Base-by-base conservation (phyloP, 2,888 invertebrate species). In the Mayetiola destructor region DNA sequence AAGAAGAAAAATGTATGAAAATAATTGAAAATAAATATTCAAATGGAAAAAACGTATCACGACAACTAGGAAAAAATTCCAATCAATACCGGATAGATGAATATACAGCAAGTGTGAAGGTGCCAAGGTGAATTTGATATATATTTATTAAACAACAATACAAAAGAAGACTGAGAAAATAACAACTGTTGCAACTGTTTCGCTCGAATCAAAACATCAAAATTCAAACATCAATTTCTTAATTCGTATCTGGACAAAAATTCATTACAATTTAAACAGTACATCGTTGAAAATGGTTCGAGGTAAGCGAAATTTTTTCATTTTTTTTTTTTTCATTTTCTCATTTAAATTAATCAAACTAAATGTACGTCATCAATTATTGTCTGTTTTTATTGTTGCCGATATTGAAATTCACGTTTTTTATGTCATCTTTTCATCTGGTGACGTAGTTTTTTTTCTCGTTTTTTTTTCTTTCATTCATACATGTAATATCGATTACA, bases 101-200 rank as follows among this genome's bases (percentile, higher is more conserved):
- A 27, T 27, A 48, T 27, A 48, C 27, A n/a, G 48, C 48, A 48
- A n/a, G n/a, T n/a, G n/a, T n/a, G 48, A 48, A 48, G 27, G 48
- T 48, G 48, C 48, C 48, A 48, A 48, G 48, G 48, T 48, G 48
- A 48, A 48, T 23, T n/a, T 16, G n/a, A 48, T 48, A 48, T 27
- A 23, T n/a, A n/a, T n/a, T n/a, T n/a, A 39, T 20, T 3, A 5
- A 48, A 27, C 16, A 27, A 3, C 27, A 48, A 5, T 8, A 48
- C 9, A 27, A n/a, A 48, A 27, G 27, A 8, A 5, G 27, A 48
- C 14, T 8, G 27, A 12, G 14, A 12, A 37, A 37, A 48, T 2
- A 27, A 27, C 48, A 48, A 14, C 23, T n/a, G n/a, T 37, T 16
- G 9, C 32, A 39, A 39, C n/a, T n/a, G n/a, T n/a, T n/a, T n/a